Evolutionary conservation across 2,113 vertebrate genomes (phyloP), one percentile per base, ranked within the genome.

Genomic region (Brienomyrus longianalis): DNA sequence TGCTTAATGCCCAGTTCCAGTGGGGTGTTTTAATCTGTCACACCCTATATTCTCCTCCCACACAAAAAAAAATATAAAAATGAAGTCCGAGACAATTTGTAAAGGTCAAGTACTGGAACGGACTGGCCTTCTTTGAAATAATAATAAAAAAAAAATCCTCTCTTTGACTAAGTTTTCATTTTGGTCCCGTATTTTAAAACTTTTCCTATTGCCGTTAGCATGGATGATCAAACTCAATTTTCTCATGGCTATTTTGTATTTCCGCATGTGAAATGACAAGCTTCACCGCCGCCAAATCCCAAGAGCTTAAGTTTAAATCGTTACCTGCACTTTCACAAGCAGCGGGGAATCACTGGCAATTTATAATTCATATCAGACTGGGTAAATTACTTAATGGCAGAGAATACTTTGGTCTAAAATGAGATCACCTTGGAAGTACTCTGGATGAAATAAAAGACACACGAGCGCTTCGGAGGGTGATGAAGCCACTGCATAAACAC

Each of bases 211-310:
- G 80, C 88, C 50, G 77, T 89, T 80, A 54, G 74, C 70, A 83
- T 83, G 88, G 88, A 56, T 84, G 86, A 90, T 84, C 87, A 62
- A 88, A 62, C 47, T 11, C 51, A 80, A 83, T 56, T 56, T 59
- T 84, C 74, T 84, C 27, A 47, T 50, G 48, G 11, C 51, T 84
- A 62, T 84, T 90, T 90, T 90, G 51, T 90, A 66, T 51, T 54
- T 23, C 52, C 27, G 43, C 87, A 88, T 31, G 15, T 31, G 54
- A 83, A 50, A 88, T 90, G 86, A 90, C 74, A 51, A 50, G 47
- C 88, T 66, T 11, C 35, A 56, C 86, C 13, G 45, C 54, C 0
- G 31, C 56, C 19, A 77, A 48, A 84, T 87, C 35, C 23, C 15
- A 31, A 52, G 31, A 51, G 31, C 10, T 66, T 31, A 84, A 70